Evolutionary conservation across 2,113 vertebrate species (phyloP), one percentile per base, ranked within the genome.

Genomic region (Tragelaphus imberbis): DNA sequence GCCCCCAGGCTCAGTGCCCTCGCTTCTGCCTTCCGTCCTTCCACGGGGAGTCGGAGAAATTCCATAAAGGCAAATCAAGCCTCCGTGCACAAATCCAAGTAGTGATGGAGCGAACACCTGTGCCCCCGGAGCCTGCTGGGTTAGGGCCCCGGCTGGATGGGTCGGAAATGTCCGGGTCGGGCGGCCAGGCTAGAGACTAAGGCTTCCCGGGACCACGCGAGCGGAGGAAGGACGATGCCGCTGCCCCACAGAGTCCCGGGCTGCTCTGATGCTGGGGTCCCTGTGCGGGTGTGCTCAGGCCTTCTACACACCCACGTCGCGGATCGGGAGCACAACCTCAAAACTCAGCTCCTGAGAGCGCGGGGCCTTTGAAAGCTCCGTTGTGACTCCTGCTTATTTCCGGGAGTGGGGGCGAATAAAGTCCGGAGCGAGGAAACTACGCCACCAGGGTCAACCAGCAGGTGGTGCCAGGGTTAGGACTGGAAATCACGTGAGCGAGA

Each of bases 11-110:
- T 96, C 49, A 53, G 49, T 1, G 23, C 71, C 23, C 53, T 85
- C 4, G 33, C 36, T 94, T 95, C 25, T 19, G n/a, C 14, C 55
- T 49, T 84, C n/a, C 40, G 14, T 33, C 40, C 49, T 14, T 27
- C 79, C 36, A 3, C 36, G 0, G 30, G 80, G 59, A 71, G 19
- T 59, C 12, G 9, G 56, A 63, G 87, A 97, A 90, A 94, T 85
- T 90, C 84, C 16, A 15, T n/a, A 96, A 91, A 96, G 81, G 53
- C 92, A 71, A 84, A 96, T 40, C 30, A 65, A 65, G 84, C 63
- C n/a, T 85, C 59, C 53, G 59, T 1, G 53, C 55, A 13, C 58
- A 89, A 63, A 75, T 47, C 16, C 49, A 61, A 84, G 68, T 0
- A 56, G 56, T 53, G 7, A 23, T 0, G 1, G 30, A 63, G n/a